Base-by-base conservation (phyloP, 2,888 invertebrate species). In the Pterostichus niger region DNA sequence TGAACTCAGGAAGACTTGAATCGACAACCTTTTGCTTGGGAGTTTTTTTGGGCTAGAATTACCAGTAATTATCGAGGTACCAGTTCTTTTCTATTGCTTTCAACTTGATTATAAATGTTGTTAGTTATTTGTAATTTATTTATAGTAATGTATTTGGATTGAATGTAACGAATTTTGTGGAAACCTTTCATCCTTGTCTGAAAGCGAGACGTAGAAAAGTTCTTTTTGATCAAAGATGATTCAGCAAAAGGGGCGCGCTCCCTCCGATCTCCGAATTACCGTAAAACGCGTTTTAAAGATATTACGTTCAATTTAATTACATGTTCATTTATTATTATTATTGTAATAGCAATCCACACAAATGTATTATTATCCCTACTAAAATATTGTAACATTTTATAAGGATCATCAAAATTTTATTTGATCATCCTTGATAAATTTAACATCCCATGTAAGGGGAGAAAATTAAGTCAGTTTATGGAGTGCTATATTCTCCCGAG, bases 371-470 rank as follows among this genome's bases (percentile, higher is more conserved):
- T 52, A 79, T 46, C 78, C 61, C n/a, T 33, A n/a, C 17, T 64
- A 64, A 80, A 80, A 80, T 80, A 80, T 81, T 81, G 81, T 56
- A 40, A 81, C 71, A 81, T 81, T 81, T 81, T 71, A 81, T 52
- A 40, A 81, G 54, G 71, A 44, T 56, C 81, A 81, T 81, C 33
- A 81, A 81, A 81, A 81, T 81, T 81, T 81, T 73, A 81, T 73
- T 81, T 73, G 71, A 73, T 81, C 71, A 81, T 49, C 68, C 68
- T 64, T 80, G 80, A 80, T 80, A 68, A 64, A 56, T 81, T 73
- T 81, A 71, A 81, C 54, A 77, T 33, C 77, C 33, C 13, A 59
- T 56, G 75, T 33, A 59, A 61, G 59, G 61, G 82, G 82, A 75
- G 71, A 56, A 81, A 81, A 81, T 81, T 35, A 73, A 71, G 71